These are phyloP conservation scores for Drosophila sulfurigaster DNA, from an alignment of 1,140 invertebrate species.

Conservation along the genomic window DNA sequence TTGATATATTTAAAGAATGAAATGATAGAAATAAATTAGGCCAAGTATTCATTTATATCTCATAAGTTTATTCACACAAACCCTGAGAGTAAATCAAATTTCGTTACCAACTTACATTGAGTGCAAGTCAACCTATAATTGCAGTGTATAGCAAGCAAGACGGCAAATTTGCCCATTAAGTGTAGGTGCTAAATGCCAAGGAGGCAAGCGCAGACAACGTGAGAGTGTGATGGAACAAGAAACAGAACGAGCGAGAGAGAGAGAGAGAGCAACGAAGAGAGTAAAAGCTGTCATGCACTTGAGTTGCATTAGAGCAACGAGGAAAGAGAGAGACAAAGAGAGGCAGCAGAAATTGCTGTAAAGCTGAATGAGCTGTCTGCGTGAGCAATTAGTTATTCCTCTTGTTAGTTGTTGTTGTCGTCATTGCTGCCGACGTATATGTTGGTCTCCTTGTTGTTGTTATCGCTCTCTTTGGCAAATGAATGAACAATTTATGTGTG, in stretches of 20 bases:
- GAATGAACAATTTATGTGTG: constrained; percentile 77
- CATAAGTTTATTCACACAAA: too few relatives aligned
- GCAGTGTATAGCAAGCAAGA: constrained; percentile 11
- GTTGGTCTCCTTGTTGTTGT: constrained; percentile 26
- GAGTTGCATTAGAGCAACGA: constrained; percentile 57
- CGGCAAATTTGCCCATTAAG: constrained; percentile 14
- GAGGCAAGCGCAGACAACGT: not conserved
- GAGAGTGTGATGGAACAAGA: not conserved
- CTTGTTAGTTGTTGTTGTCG: constrained; percentile 16
- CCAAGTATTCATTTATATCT: too few relatives aligned
- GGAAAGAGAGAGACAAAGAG: not conserved
- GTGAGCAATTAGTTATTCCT: constrained; percentile 56
- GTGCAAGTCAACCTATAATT: not conserved
- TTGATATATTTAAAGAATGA: not conserved
- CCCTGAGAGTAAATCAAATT: not conserved
- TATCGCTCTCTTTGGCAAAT: constrained; percentile 65
- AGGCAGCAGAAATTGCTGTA: constrained; percentile 8
- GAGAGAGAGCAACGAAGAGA: not conserved
- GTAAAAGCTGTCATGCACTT: constrained; percentile 56
- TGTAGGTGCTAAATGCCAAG: constrained; percentile 25
- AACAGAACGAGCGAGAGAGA: not conserved
- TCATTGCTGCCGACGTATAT: constrained; percentile 16
- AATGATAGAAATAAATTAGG: too few relatives aligned
- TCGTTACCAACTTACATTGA: not conserved
- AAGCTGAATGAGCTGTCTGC: constrained; percentile 66